A percentile compares a stretch with the other conserved stretches of the same genome.
phyloP scores from a whole-genome alignment of 2,888 invertebrate genomes.

The Torymus tubicola region DNA sequence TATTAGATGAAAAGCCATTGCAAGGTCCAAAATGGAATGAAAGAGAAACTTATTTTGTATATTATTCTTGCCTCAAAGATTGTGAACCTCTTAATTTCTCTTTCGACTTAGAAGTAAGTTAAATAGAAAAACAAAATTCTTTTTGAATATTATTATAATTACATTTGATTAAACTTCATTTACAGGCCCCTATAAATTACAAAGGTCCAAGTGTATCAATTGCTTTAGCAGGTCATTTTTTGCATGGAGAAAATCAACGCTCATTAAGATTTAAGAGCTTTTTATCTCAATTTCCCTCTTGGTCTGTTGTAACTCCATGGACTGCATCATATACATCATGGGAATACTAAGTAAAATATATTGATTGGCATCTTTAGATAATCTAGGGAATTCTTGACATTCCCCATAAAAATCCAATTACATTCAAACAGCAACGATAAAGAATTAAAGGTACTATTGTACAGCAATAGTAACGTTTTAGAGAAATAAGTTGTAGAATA shows the following conservation, averaged over 20 bases:
- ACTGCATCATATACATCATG: conserved; percentile 83
- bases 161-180: conserved; percentile 46
- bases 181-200: conserved; percentile 74
- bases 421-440: conserved; percentile 1
- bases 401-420: conserved; percentile 2
- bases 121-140: conserved; percentile 12
- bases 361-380: conserved; percentile 12
- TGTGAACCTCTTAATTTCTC: conserved; percentile 80
- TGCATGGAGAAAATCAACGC: conserved; percentile 79
- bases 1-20: conserved; percentile 79
- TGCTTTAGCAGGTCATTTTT: conserved; percentile 81
- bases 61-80: conserved; percentile 81
- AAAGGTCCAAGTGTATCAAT: conserved; percentile 78
- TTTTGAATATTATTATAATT: background rate
- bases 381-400: background rate
- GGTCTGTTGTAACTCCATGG: conserved; percentile 84
- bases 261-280: conserved; percentile 78
- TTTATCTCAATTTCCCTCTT: conserved; percentile 80
- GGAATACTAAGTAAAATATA: conserved; percentile 74
- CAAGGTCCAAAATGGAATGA: conserved; percentile 79
- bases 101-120: conserved; percentile 80
- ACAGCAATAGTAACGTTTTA: conserved; percentile 30
- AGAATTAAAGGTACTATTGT: conserved; percentile 8
- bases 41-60: conserved; percentile 82
- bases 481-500: conserved; percentile 27